Percentiles rank a stretch among this genome's conserved stretches.
These are phyloP conservation scores for Mormyrus lacerda DNA, from an alignment of 2,113 vertebrate genomes.

Conservation along the genomic window DNA sequence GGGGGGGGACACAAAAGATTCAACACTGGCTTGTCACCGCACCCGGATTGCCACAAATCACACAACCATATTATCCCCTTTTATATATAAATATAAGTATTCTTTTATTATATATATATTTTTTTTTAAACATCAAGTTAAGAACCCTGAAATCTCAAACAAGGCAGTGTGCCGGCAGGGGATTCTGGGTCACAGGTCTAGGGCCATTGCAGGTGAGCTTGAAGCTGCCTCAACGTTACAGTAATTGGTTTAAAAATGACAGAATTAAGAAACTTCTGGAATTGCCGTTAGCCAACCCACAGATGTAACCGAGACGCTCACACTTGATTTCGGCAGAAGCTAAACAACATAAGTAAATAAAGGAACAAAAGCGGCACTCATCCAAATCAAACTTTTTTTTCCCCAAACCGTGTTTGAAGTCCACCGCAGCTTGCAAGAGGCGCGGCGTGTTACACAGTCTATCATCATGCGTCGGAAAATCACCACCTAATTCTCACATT, in stretches of 20 bases:
- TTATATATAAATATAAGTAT: no score
- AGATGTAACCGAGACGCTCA: not conserved
- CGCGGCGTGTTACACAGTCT: not conserved
- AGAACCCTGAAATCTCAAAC: not conserved
- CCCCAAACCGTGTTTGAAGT: not conserved
- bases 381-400: not conserved
- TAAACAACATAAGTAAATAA: not conserved
- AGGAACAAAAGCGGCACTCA: not conserved
- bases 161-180: not conserved
- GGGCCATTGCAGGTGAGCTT: not conserved
- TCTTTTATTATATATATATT: slow-evolving; percentile 1
- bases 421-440: not conserved
- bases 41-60: not conserved
- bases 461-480: not conserved
- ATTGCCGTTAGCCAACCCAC: not conserved
- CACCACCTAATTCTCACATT: not conserved
- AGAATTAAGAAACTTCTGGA: not conserved
- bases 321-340: not conserved
- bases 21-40: not conserved
- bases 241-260: not conserved
- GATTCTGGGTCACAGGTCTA: not conserved
- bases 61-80: not conserved
- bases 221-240: not conserved
- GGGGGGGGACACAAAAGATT: not conserved
- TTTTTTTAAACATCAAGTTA: not conserved